These are phyloP conservation scores for Craniophora ligustri DNA, from an alignment of 2,888 invertebrate genomes.

Conservation along the genomic window DNA sequence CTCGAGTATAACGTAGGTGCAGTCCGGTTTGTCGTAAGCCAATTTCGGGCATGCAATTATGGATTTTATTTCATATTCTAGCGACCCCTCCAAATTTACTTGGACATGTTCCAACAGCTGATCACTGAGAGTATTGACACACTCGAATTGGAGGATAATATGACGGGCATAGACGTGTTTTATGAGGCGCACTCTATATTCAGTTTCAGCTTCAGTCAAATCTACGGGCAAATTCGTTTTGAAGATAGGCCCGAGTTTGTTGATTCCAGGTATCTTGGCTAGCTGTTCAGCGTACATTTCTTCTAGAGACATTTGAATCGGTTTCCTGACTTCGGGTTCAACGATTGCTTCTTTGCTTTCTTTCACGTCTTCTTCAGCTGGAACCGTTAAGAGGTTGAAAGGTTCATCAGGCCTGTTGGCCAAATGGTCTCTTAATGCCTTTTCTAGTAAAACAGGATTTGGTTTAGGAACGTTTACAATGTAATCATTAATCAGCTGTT, in stretches of 20 bases:
- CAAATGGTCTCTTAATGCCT: conserved; percentile 94
- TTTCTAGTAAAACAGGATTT: conserved; percentile 96
- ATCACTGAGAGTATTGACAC: conserved; percentile 98
- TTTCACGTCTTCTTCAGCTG: conserved; percentile 95
- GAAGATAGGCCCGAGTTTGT: conserved; percentile 95
- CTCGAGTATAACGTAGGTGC: conserved; percentile 94
- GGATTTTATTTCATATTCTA: conserved; percentile 92
- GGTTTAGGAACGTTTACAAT: conserved; percentile 93
- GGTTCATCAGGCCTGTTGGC: conserved; percentile 91
- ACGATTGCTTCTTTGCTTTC: conserved; percentile 93
- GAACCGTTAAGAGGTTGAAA: conserved; percentile 96
- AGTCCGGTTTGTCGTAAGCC: conserved; percentile 95
- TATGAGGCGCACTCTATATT: conserved; percentile 96
- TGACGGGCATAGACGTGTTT: conserved; percentile 97
- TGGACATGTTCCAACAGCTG: conserved; percentile 97
- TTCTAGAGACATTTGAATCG: conserved; percentile 95
- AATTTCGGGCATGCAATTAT: conserved; percentile 93
- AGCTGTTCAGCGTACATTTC: conserved; percentile 96
- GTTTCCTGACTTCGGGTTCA: conserved; percentile 92
- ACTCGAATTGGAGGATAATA: conserved; percentile 98
- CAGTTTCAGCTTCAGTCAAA: conserved; percentile 99
- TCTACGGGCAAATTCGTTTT: conserved; percentile 95
- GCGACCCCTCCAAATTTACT: conserved; percentile 95
- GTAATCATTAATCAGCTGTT: conserved; percentile 92
- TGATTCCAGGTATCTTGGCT: conserved; percentile 94